phyloP scores from a whole-genome alignment of 2,888 invertebrate species.

The Euproctis similis region DNA sequence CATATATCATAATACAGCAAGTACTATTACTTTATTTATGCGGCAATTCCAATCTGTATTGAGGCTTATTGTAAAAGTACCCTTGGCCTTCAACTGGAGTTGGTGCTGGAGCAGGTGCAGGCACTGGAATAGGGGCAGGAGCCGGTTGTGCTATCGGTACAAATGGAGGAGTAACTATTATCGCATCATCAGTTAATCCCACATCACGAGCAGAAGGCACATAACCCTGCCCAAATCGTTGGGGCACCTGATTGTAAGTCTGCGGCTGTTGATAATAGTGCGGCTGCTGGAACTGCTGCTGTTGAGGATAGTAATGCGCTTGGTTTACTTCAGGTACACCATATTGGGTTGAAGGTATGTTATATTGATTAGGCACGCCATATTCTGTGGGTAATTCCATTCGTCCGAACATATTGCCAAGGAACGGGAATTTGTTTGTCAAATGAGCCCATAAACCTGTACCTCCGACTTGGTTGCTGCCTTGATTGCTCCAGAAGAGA shows the following conservation, averaged over 20 bases:
- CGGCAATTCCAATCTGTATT: conserved; percentile 56
- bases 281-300: conserved; percentile 18
- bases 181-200: conserved; percentile 60
- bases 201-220: conserved; percentile 51
- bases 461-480: conserved; percentile 64
- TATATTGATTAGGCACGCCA: conserved; percentile 36
- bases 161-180: conserved; percentile 63
- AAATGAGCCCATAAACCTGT: conserved; percentile 58
- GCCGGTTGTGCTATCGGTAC: conserved; percentile 40
- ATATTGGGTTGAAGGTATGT: conserved; percentile 24
- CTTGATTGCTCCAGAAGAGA: conserved; percentile 58
- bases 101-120: conserved; percentile 19
- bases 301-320: conserved; percentile 21
- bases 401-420: conserved; percentile 61
- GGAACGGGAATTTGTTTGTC: conserved; percentile 63
- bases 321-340: conserved; percentile 20
- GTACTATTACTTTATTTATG: conserved; percentile 36
- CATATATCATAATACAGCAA: too few species aligned
- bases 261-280: conserved; percentile 23
- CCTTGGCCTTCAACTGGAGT: conserved; percentile 33
- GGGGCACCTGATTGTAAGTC: conserved; percentile 27
- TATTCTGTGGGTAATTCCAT: conserved; percentile 52
- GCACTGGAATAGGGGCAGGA: conserved; percentile 25
- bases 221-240: conserved; percentile 33
- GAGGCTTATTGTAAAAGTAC: conserved; percentile 61